These are phyloP conservation scores for Reticulitermes speratus DNA, from an alignment of 1,140 invertebrate species.

Conservation along the genomic window DNA sequence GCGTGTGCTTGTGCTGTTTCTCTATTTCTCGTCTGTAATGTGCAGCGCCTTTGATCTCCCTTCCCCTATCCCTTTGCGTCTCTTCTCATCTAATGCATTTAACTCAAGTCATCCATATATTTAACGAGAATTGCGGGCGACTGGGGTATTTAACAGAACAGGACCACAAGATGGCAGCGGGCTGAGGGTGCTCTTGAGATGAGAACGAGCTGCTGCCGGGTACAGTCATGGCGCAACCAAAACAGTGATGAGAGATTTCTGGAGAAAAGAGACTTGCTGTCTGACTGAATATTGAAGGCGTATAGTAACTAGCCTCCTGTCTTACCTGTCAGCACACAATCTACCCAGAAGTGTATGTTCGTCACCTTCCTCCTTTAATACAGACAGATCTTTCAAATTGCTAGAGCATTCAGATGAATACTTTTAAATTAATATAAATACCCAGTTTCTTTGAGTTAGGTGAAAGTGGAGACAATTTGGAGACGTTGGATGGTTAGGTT, in stretches of 20 bases:
- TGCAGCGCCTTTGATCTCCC: background rate
- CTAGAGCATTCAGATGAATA: too few species aligned
- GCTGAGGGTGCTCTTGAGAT: slow-evolving; percentile 11
- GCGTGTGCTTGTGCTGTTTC: background rate
- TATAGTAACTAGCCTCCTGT: too few species aligned
- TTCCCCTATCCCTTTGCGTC: background rate
- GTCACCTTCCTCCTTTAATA: too few species aligned
- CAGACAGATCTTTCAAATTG: too few species aligned
- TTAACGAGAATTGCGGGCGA: slow-evolving; percentile 13
- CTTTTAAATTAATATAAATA: too few species aligned
- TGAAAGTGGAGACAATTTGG: too few species aligned
- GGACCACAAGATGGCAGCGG: background rate
- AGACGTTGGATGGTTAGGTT: too few species aligned
- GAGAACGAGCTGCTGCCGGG: background rate
- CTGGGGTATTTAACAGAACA: background rate
- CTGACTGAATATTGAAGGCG: too few species aligned
- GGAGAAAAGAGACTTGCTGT: too few species aligned
- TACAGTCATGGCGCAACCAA: background rate
- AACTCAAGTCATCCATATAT: background rate
- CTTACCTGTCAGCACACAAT: too few species aligned
- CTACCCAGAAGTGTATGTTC: too few species aligned
- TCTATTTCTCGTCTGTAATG: background rate
- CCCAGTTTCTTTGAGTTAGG: too few species aligned
- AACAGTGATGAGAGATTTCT: background rate
- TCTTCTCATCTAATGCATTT: background rate